phyloP scores from a whole-genome alignment of 2,113 vertebrate genomes.

The Dromiciops gliroides region DNA sequence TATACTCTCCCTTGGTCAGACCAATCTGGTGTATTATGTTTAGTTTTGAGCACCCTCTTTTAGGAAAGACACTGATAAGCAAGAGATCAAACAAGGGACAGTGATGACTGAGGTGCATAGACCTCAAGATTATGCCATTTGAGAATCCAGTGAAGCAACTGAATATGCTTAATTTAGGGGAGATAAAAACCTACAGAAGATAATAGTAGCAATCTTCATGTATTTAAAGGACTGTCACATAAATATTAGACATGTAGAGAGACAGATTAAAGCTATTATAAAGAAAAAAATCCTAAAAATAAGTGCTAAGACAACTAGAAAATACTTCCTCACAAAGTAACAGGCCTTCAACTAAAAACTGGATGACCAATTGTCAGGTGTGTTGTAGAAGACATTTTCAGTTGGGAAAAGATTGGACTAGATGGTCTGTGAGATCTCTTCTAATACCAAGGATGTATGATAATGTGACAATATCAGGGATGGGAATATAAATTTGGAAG shows the following conservation, averaged over 20 bases:
- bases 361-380: neutral
- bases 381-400: neutral
- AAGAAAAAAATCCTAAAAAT: neutral
- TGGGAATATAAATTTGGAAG: neutral
- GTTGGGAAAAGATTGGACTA: neutral
- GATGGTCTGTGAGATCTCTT: neutral
- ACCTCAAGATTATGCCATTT: no score
- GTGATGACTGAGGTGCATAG: neutral
- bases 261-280: neutral
- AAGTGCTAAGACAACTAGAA: neutral
- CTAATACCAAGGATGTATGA: neutral
- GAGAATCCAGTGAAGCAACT: no score
- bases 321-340: neutral
- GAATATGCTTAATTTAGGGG: no score
- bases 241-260: neutral
- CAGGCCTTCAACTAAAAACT: neutral
- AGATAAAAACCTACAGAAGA: no score
- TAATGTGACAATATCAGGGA: neutral
- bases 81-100: no score
- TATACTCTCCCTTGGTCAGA: neutral
- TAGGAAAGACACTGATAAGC: no score
- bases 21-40: neutral
- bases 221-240: neutral
- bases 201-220: neutral
- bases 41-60: neutral